Base-by-base conservation (phyloP, 2,888 invertebrate genomes). In the Pachycephus smyrnensis region DNA sequence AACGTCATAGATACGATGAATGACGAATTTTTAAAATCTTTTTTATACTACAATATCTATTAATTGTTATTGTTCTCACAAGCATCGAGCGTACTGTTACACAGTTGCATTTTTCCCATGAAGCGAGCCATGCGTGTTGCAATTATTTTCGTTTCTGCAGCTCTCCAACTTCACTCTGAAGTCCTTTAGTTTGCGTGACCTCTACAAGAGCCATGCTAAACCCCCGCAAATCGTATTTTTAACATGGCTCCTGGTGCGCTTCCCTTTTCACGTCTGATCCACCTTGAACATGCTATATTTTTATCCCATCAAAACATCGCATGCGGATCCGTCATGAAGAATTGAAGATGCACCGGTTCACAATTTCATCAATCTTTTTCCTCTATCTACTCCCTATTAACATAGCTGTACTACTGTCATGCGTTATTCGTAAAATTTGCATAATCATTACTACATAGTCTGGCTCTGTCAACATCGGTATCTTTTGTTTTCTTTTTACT, bases 131-230 rank as follows among this genome's bases (percentile, higher is more conserved):
- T 81, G 75, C 77, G 81, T 80, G 81, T 84, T 77, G 83, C 79
- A 84, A 86, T 86, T 84, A 87, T 86, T 86, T 84, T 85, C 80
- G 81, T 82, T 82, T 82, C 79, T n/a, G 11, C 71, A 23, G 71
- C 71, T 31, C 71, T 71, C 71, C 71, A 15, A 31, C 30, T 71
- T 71, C 71, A 32, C 71, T 68, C 68, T 71, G 71, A 11, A 71
- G 15, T 32, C 71, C 71, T 31, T 71, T 23, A 71, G 32, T 12
- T 71, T 23, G 71, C 71, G 71, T 33, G 71, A 71, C 32, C 12
- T 6, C 32, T 31, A 33, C 71, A 12, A 71, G 33, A 31, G 71
- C 31, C 32, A 71, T 71, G 71, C 71, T 32, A 71, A 71, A 31
- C 71, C 71, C 32, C 31, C 32, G 71, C 12, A 71, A 71, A 71